phyloP scores from a whole-genome alignment of 2,113 vertebrate species.

The Gallinago paraguaiae region DNA sequence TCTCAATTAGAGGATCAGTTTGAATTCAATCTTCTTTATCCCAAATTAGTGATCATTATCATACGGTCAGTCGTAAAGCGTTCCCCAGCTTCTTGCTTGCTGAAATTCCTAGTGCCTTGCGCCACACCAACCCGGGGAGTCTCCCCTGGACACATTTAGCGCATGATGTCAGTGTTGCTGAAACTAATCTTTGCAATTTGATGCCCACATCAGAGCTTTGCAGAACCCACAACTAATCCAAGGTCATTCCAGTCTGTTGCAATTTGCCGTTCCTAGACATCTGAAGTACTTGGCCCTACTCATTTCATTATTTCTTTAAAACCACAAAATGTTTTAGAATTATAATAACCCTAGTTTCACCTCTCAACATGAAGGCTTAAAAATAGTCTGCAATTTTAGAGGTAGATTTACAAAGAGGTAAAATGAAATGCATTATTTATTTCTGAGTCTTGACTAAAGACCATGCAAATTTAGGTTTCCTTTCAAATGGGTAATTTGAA shows the following conservation, averaged over 20 bases:
- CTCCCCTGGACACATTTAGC: background rate
- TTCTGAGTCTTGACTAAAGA: background rate
- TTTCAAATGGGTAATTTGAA: background rate
- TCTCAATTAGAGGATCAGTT: background rate
- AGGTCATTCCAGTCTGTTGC: background rate
- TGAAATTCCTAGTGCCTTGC: background rate
- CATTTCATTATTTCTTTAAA: background rate
- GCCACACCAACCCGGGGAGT: rapidly evolving
- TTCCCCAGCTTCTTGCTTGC: background rate
- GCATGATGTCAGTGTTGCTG: background rate
- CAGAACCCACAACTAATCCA: background rate
- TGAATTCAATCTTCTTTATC: background rate
- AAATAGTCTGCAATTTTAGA: background rate
- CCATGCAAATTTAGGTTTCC: background rate
- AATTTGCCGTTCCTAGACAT: background rate
- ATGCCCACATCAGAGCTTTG: background rate
- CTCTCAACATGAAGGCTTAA: background rate
- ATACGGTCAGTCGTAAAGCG: background rate
- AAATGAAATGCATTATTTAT: background rate
- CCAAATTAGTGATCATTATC: background rate
- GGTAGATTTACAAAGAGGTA: background rate
- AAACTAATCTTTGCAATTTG: background rate
- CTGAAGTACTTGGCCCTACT: background rate
- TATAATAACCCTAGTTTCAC: background rate
- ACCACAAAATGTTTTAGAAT: background rate